Percentiles rank a stretch among this genome's conserved stretches.
Evolutionary conservation across 2,113 vertebrate species (phyloP).

Genomic region (Tychaedon coryphoeus): DNA sequence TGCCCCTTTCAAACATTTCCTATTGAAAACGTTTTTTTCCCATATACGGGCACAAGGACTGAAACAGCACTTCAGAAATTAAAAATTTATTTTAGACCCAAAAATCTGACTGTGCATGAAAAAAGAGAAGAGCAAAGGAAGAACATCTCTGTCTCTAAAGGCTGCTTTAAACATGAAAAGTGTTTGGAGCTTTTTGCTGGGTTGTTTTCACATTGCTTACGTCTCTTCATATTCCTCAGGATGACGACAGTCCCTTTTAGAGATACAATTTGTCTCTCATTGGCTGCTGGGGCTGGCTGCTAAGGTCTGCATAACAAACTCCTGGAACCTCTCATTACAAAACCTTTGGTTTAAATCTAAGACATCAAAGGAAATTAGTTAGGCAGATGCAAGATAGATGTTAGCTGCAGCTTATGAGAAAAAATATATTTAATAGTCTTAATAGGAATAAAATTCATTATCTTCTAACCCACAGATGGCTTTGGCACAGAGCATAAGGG

Average conservation of each 20-base stretch:
- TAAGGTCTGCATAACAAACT: not conserved
- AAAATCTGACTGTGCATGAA: not conserved
- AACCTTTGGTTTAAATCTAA: not conserved
- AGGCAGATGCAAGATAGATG: constrained; percentile 7
- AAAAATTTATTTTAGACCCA: constrained; percentile 8
- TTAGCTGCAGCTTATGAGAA: not conserved
- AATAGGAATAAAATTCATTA: constrained; percentile 32
- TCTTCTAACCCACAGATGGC: constrained; percentile 35
- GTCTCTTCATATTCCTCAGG: not conserved
- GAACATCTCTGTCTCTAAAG: constrained; percentile 19
- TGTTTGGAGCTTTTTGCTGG: not conserved
- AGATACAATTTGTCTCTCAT: constrained; percentile 4
- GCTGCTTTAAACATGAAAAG: constrained; percentile 17
- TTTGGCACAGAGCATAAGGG: not conserved
- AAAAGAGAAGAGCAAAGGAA: not conserved
- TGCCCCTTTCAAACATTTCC: not conserved
- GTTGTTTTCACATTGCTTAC: not conserved
- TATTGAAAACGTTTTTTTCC: not conserved
- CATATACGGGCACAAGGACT: not conserved
- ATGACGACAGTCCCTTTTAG: constrained; percentile 14
- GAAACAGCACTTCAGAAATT: constrained; percentile 34
- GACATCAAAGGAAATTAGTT: not conserved
- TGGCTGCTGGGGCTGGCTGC: not conserved
- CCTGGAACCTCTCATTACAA: not conserved
- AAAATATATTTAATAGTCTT: not conserved